Evolutionary conservation across 1,140 invertebrate genomes (phyloP).

Genomic region (Fopius arisanus): DNA sequence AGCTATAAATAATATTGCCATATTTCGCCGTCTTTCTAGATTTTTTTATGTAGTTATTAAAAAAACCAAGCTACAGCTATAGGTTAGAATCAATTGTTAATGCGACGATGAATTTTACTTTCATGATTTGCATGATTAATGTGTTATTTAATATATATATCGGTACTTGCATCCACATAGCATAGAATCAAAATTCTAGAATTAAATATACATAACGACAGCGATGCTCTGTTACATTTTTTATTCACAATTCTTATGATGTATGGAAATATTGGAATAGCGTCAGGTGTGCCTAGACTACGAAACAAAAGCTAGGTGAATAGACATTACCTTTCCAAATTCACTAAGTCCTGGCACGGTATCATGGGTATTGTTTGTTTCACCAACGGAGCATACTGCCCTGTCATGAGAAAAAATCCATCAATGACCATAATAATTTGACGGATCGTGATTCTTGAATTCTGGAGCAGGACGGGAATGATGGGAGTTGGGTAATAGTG

Average conservation of each 20-base stretch:
- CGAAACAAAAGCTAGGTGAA: no score
- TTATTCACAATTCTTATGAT: no score
- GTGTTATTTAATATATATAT: no score
- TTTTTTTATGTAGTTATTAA: conserved; percentile 5
- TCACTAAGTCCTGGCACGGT: conserved; percentile 63
- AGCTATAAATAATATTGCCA: not conserved
- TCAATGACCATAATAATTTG: conserved; percentile 44
- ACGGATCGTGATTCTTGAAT: not conserved
- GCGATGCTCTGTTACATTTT: no score
- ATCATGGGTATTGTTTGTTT: conserved; percentile 61
- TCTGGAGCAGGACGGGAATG: not conserved
- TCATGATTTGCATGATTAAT: no score
- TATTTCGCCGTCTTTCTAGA: not conserved
- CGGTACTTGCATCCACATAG: no score
- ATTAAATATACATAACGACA: no score
- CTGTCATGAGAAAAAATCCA: conserved; percentile 59
- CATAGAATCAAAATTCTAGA: no score
- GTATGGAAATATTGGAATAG: not conserved
- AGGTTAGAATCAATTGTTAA: no score
- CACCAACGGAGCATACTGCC: conserved; percentile 65
- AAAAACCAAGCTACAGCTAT: no score
- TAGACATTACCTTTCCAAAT: conserved; percentile 62
- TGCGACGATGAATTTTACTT: no score
- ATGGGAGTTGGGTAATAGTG: not conserved
- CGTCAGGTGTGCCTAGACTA: not conserved